Conservation (phyloP, 2,888 invertebrate species). For the Muscina levida region DNA sequence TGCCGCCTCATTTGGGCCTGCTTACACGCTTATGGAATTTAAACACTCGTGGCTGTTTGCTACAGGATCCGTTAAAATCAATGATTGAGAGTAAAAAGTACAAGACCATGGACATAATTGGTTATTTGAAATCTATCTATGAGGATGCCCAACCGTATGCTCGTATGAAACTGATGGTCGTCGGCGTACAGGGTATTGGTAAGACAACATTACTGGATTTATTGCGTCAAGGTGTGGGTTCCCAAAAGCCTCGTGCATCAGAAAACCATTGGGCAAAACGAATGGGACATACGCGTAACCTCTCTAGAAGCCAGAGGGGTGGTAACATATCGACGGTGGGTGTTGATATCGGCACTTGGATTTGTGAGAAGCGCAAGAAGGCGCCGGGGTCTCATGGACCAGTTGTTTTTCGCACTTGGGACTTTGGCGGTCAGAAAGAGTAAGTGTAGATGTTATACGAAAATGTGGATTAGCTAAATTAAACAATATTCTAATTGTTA, state of each 20-base stretch:
- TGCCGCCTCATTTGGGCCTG: conserved; percentile 97
- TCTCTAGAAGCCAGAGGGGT: conserved; percentile 87
- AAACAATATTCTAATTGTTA: neutral
- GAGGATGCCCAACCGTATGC: conserved; percentile 96
- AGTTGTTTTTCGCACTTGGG: conserved; percentile 97
- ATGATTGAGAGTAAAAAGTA: conserved; percentile 96
- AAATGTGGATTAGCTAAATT: no score
- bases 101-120: conserved; percentile 95
- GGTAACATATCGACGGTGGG: conserved; percentile 97
- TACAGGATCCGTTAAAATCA: conserved; percentile 92
- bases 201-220: conserved; percentile 96
- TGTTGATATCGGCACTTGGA: conserved; percentile 97
- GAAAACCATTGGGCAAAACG: conserved; percentile 95
- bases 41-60: conserved; percentile 92
- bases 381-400: conserved; percentile 89
- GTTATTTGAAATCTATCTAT: conserved; percentile 92
- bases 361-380: conserved; percentile 91
- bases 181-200: conserved; percentile 91
- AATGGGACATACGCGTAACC: conserved; percentile 94
- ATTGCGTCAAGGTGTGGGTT: conserved; percentile 93
- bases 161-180: conserved; percentile 97
- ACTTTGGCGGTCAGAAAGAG: conserved; percentile 99
- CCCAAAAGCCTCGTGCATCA: conserved; percentile 82
- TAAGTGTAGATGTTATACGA: conserved; percentile 77
- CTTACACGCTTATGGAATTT: conserved; percentile 97